Conservation (phyloP, 2,797 vertebrate species). For the Pristis pectinata region DNA sequence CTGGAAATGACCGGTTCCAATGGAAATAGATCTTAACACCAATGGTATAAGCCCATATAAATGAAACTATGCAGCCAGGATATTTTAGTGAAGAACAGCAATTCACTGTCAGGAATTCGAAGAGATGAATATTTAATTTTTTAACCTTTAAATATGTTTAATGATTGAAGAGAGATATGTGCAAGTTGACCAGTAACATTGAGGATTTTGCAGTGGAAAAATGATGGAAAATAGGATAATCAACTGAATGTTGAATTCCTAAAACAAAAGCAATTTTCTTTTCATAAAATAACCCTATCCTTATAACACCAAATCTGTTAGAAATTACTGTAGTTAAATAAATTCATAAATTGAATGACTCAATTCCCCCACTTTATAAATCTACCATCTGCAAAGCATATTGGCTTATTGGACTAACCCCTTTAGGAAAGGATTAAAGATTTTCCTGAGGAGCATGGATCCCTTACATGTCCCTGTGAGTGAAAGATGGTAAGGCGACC, state of each 20-base stretch:
- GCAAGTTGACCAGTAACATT: background rate
- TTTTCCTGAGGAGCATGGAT: background rate
- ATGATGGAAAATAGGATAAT: background rate
- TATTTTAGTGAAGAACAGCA: background rate
- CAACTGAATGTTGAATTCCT: background rate
- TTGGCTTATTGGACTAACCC: background rate
- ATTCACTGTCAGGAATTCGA: too few species aligned
- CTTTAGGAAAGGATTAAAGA: background rate
- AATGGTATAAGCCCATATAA: background rate
- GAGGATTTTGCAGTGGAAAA: background rate
- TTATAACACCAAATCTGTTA: background rate
- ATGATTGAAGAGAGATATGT: background rate
- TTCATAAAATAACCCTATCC: background rate
- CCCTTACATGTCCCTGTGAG: background rate
- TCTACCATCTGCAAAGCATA: background rate
- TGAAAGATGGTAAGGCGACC: background rate
- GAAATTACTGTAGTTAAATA: background rate
- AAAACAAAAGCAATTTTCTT: background rate
- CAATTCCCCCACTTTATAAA: background rate
- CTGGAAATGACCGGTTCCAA: background rate
- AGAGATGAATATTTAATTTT: background rate
- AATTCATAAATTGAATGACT: background rate
- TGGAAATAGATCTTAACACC: background rate
- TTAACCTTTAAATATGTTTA: background rate
- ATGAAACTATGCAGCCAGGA: background rate